Evolutionary conservation across 2,888 invertebrate genomes (phyloP).

Genomic region (Drosophila nigricruria): DNA sequence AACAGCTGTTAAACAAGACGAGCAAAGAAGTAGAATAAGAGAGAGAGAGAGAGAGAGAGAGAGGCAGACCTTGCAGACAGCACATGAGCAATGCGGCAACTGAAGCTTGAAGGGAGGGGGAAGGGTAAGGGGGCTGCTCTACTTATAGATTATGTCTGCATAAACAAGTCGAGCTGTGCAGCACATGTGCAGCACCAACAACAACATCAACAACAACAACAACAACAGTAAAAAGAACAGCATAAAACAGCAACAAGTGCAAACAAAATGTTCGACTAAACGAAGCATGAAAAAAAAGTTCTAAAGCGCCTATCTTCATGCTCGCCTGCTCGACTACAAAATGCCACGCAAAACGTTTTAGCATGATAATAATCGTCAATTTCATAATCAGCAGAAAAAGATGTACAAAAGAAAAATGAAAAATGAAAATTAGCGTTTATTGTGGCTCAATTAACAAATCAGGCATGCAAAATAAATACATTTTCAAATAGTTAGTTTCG

Average conservation of each 20-base stretch:
- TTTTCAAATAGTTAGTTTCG: background rate
- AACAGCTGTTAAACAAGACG: slow-evolving; percentile 31
- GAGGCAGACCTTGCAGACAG: slow-evolving; percentile 12
- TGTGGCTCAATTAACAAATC: slow-evolving; percentile 1
- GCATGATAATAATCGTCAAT: background rate
- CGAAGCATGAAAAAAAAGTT: slow-evolving; percentile 46
- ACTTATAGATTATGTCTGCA: slow-evolving; percentile 38
- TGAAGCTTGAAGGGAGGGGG: background rate
- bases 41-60: slow-evolving; percentile 10
- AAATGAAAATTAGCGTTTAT: background rate
- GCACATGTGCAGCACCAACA: slow-evolving; percentile 33
- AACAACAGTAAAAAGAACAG: slow-evolving; percentile 9
- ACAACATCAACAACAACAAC: slow-evolving; percentile 4
- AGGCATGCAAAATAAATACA: slow-evolving; percentile 20
- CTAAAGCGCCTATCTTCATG: background rate
- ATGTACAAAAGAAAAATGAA: background rate
- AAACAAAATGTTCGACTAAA: slow-evolving; percentile 33
- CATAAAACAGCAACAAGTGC: slow-evolving; percentile 40
- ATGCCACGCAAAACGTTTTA: slow-evolving; percentile 22
- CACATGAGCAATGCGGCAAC: slow-evolving; percentile 44
- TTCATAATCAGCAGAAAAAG: background rate
- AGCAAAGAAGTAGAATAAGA: background rate
- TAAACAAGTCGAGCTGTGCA: slow-evolving; percentile 6
- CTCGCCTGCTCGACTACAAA: slow-evolving; percentile 21
- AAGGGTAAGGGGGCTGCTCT: slow-evolving; percentile 31